A percentile compares a stretch with the other conserved stretches of the same genome.
Conservation (phyloP, 2,888 invertebrate genomes). For the Parapristionchus giblindavisi region DNA sequence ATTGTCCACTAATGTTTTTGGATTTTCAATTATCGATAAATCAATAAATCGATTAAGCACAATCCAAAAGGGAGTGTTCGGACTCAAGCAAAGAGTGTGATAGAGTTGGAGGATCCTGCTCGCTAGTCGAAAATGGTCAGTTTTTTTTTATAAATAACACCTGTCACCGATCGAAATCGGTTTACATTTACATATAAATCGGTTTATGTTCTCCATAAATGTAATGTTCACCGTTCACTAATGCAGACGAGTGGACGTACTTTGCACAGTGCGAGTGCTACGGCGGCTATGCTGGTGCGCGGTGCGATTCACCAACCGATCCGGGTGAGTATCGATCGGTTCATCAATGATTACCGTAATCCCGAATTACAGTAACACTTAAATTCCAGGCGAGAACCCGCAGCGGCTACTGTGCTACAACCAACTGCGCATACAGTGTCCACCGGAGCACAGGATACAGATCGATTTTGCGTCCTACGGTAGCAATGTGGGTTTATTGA, state of each 20-base stretch:
- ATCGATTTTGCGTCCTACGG: too few species aligned
- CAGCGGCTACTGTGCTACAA: too few species aligned
- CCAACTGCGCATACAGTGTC: too few species aligned
- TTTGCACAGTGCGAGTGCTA: slow-evolving; percentile 32
- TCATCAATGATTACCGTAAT: too few species aligned
- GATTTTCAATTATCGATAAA: background rate
- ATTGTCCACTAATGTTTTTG: background rate
- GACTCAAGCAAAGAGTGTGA: slow-evolving; percentile 2
- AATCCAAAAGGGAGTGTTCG: background rate
- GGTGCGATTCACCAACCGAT: background rate
- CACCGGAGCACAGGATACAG: too few species aligned
- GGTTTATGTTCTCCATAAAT: too few species aligned
- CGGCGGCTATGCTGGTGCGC: slow-evolving; percentile 11
- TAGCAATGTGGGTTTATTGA: too few species aligned
- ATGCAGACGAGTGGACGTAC: slow-evolving; percentile 37
- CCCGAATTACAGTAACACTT: too few species aligned
- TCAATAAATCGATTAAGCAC: background rate
- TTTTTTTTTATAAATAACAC: background rate
- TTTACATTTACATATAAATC: too few species aligned
- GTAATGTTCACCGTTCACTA: too few species aligned
- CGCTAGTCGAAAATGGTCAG: slow-evolving; percentile 24
- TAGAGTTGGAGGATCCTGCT: slow-evolving; percentile 9
- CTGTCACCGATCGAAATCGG: background rate
- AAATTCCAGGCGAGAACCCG: too few species aligned
- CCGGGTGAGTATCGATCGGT: background rate